These are phyloP conservation scores for Lasioglossum calceatum DNA, from an alignment of 2,888 invertebrate species.

Conservation along the genomic window DNA sequence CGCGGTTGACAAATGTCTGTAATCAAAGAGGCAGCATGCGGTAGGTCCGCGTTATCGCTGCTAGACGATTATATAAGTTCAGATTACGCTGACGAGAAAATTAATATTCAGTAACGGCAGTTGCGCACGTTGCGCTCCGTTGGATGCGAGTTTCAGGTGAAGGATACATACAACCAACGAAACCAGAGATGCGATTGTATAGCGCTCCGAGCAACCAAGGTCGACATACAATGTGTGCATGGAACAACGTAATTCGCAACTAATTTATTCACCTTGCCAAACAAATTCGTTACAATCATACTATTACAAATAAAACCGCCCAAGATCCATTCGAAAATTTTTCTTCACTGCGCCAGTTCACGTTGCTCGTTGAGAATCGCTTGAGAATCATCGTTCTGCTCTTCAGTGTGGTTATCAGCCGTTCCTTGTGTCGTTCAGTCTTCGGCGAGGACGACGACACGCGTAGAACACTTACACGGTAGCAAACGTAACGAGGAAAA, in stretches of 20 bases:
- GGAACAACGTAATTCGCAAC: not conserved
- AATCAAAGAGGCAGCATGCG: constrained; percentile 33
- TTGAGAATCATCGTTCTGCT: constrained; percentile 36
- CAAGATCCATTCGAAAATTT: not conserved
- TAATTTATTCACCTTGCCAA: not conserved
- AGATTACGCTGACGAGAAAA: constrained; percentile 46
- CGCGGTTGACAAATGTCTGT: constrained; percentile 34
- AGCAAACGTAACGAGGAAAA: constrained; percentile 24
- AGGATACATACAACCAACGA: not conserved
- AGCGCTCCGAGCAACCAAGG: not conserved
- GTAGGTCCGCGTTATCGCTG: constrained; percentile 42
- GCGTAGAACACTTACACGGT: constrained; percentile 18
- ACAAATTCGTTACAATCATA: not conserved
- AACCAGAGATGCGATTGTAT: not conserved
- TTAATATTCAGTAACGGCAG: constrained; percentile 37
- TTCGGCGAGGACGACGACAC: constrained; percentile 27
- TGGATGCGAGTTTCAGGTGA: not conserved
- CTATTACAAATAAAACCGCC: not conserved
- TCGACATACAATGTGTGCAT: not conserved
- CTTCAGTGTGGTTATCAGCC: constrained; percentile 52
- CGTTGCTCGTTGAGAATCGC: not conserved
- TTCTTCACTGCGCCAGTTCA: constrained; percentile 33
- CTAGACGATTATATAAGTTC: constrained; percentile 41
- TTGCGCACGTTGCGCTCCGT: not conserved
- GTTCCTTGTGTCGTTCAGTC: constrained; percentile 50